These are phyloP conservation scores for Myodes glareolus DNA, from an alignment of 2,113 vertebrate species.

Conservation along the genomic window DNA sequence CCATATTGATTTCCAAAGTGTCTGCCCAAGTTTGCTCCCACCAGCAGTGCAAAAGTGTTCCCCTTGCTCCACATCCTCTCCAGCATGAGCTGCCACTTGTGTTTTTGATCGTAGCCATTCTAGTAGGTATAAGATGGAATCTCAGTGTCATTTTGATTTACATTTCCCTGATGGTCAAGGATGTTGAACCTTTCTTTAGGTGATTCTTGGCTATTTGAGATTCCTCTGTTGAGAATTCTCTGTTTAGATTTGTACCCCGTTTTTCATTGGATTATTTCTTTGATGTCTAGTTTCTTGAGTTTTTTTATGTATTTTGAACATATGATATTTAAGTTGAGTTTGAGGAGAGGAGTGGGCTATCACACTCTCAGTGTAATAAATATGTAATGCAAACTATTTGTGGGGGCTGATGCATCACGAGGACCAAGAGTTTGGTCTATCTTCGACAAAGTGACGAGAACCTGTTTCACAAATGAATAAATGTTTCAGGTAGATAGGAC, in stretches of 20 bases:
- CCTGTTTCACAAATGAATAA: not conserved
- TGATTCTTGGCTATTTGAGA: not conserved
- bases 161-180: not conserved
- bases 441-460: not conserved
- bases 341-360: not conserved
- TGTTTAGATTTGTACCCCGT: not conserved
- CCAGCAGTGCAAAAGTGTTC: not conserved
- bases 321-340: not conserved
- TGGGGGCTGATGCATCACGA: not conserved
- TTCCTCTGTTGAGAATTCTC: not conserved
- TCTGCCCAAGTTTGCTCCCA: not conserved
- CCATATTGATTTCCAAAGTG: not conserved
- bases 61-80: not conserved
- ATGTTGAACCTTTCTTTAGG: not conserved
- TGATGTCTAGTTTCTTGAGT: not conserved
- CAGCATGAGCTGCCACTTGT: not conserved
- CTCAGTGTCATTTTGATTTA: not conserved
- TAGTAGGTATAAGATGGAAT: not conserved
- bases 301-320: not conserved
- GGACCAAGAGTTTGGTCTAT: not conserved
- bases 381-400: not conserved
- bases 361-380: not conserved
- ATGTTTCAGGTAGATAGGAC: not conserved
- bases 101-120: not conserved
- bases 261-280: not conserved